Percentiles rank a stretch among this genome's conserved stretches.
Conservation (phyloP, 2,113 vertebrate genomes). For the Agapornis roseicollis region DNA sequence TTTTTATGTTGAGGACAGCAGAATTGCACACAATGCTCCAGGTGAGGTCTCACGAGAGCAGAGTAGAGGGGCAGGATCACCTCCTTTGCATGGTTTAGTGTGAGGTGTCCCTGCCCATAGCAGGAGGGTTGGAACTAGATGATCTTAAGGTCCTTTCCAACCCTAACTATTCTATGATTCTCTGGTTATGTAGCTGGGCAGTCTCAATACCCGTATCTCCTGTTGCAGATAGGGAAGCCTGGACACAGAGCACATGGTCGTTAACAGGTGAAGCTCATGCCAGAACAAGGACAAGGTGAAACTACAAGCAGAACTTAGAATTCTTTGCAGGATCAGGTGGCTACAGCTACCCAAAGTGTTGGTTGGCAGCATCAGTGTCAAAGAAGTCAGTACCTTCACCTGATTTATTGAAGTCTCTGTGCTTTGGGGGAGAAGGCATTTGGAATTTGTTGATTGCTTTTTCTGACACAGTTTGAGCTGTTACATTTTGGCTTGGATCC, state of each 20-base stretch:
- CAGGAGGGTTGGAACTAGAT: too few relatives aligned
- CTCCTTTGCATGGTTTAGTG: too few relatives aligned
- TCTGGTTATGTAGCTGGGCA: neutral
- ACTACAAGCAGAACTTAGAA: neutral
- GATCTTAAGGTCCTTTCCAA: too few relatives aligned
- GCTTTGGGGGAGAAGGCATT: neutral
- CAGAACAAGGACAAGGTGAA: neutral
- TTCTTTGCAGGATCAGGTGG: neutral
- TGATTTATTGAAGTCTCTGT: neutral
- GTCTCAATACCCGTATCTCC: rapidly evolving
- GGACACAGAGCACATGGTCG: rapidly evolving
- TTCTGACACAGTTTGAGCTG: neutral
- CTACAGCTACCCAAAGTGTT: neutral
- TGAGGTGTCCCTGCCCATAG: too few relatives aligned
- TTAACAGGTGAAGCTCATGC: neutral
- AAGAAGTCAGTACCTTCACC: neutral
- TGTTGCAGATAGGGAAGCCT: neutral
- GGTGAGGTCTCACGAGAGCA: too few relatives aligned
- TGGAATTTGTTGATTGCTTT: neutral
- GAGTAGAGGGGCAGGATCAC: too few relatives aligned
- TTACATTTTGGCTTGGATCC: neutral
- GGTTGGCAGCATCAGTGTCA: neutral
- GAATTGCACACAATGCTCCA: too few relatives aligned
- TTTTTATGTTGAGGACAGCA: too few relatives aligned
- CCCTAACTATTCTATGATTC: too few relatives aligned